Conservation (phyloP, 1,140 invertebrate genomes). For the Camponotus floridanus region DNA sequence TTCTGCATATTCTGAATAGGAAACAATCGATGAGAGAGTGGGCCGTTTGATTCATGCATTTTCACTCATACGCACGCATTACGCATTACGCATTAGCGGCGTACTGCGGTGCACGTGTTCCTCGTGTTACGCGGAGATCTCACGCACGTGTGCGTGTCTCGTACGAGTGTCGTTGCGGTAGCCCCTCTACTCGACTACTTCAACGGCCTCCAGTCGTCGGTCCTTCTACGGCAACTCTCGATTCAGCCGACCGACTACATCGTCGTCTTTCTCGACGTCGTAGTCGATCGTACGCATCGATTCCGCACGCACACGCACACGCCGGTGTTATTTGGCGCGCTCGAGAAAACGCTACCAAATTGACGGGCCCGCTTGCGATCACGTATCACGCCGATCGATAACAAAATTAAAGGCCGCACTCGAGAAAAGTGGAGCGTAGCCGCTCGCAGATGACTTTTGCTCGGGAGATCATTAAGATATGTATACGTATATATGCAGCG, state of each 20-base stretch:
- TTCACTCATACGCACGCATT: not conserved
- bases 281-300: slow-evolving; percentile 63
- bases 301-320: slow-evolving; percentile 58
- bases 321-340: slow-evolving; percentile 10
- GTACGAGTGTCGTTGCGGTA: slow-evolving; percentile 42
- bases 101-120: slow-evolving; percentile 43
- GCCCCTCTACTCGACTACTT: slow-evolving; percentile 72
- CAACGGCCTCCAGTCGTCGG: slow-evolving; percentile 78
- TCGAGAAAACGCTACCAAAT: slow-evolving; percentile 67
- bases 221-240: slow-evolving; percentile 84
- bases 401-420: slow-evolving; percentile 55
- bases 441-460: not conserved
- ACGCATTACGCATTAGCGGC: slow-evolving; percentile 33
- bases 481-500: not conserved
- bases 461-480: slow-evolving; percentile 33
- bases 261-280: slow-evolving; percentile 57
- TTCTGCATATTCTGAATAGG: not conserved
- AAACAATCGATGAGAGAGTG: slow-evolving; percentile 27
- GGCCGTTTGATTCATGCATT: slow-evolving; percentile 27
- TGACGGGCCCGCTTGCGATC: slow-evolving; percentile 37
- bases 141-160: slow-evolving; percentile 23
- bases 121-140: slow-evolving; percentile 29
- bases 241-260: slow-evolving; percentile 27
- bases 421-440: slow-evolving; percentile 3
- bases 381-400: slow-evolving; percentile 43